Evolutionary conservation across 2,888 invertebrate species (phyloP).

Genomic region (Epinotia nisella): DNA sequence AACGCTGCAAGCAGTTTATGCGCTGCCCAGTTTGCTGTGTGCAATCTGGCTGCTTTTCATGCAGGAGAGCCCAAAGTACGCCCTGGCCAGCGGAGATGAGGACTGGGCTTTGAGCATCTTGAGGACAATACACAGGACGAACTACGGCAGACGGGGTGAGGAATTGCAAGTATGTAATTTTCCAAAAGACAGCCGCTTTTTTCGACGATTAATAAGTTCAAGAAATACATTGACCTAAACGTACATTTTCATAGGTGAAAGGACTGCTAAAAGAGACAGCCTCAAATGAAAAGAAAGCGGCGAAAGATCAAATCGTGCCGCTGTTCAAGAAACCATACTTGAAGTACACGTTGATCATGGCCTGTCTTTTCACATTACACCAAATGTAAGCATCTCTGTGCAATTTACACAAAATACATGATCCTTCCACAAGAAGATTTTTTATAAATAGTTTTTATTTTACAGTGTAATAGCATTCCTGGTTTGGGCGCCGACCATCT

Average conservation of each 20-base stretch:
- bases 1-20: slow-evolving; percentile 87
- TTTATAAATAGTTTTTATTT: not conserved
- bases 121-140: slow-evolving; percentile 62
- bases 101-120: slow-evolving; percentile 81
- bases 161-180: slow-evolving; percentile 54
- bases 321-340: slow-evolving; percentile 82
- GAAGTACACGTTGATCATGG: slow-evolving; percentile 77
- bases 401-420: not conserved
- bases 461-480: slow-evolving; percentile 21
- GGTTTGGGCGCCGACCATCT: slow-evolving; percentile 46
- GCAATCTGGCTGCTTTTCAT: slow-evolving; percentile 83
- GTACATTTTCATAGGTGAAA: slow-evolving; percentile 57
- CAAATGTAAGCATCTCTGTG: slow-evolving; percentile 10
- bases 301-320: slow-evolving; percentile 73
- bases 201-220: not conserved
- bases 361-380: slow-evolving; percentile 68
- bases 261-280: slow-evolving; percentile 60
- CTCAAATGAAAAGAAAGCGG: slow-evolving; percentile 51
- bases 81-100: slow-evolving; percentile 84
- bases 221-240: not conserved
- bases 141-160: slow-evolving; percentile 53
- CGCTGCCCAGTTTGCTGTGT: slow-evolving; percentile 86
- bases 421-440: too few relatives aligned
- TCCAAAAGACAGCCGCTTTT: not conserved
- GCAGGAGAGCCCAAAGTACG: slow-evolving; percentile 92